Conservation (phyloP, 2,888 invertebrate species). For the Tubulanus polymorphus region DNA sequence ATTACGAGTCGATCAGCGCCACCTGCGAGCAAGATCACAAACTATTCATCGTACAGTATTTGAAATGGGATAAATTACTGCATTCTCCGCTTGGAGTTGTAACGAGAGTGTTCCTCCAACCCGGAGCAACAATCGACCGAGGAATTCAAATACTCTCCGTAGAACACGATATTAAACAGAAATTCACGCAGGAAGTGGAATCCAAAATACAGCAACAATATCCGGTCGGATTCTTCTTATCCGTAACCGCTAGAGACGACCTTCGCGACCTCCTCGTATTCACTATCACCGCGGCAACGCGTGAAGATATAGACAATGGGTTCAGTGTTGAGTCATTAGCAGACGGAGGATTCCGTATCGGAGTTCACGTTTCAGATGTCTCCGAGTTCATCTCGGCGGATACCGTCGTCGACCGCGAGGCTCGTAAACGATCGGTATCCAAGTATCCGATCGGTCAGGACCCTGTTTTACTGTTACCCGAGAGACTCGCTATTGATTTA, state of each 20-base stretch:
- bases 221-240: conserved; percentile 22
- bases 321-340: conserved; percentile 31
- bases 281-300: conserved; percentile 23
- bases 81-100: conserved; percentile 40
- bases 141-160: conserved; percentile 34
- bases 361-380: conserved; percentile 41
- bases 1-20: conserved; percentile 33
- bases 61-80: conserved; percentile 36
- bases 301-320: conserved; percentile 28
- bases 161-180: conserved; percentile 30
- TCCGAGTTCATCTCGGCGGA: conserved; percentile 30
- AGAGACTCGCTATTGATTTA: conserved; percentile 24
- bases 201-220: conserved; percentile 26
- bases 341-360: conserved; percentile 30
- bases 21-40: conserved; percentile 24
- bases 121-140: conserved; percentile 22
- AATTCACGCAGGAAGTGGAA: conserved; percentile 21
- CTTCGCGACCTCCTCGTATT: conserved; percentile 30
- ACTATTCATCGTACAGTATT: conserved; percentile 39
- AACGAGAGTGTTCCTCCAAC: conserved; percentile 31
- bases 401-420: conserved; percentile 32
- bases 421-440: conserved; percentile 26
- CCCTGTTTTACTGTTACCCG: conserved; percentile 32
- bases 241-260: conserved; percentile 23
- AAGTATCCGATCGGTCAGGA: conserved; percentile 26